phyloP scores from a whole-genome alignment of 2,797 vertebrate species.

The Prunella strophiata region DNA sequence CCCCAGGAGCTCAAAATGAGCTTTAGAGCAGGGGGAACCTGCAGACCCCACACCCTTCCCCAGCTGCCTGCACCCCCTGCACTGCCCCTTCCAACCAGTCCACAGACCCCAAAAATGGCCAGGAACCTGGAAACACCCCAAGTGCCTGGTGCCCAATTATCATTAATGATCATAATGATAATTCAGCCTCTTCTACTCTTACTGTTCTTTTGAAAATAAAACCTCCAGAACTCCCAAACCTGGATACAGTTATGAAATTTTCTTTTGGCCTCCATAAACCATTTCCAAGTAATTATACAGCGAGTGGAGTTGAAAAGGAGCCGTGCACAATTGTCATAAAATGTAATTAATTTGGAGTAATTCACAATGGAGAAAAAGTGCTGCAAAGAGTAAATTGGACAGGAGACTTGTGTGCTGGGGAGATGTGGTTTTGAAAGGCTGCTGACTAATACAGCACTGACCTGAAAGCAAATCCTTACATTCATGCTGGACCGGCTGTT shows the following conservation, averaged over 20 bases:
- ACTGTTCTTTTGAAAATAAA: not conserved
- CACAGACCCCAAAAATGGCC: not conserved
- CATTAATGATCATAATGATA: not conserved
- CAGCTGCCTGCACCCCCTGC: not conserved
- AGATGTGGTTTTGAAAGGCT: constrained; percentile 77
- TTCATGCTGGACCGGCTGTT: constrained; percentile 86
- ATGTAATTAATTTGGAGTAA: constrained; percentile 71
- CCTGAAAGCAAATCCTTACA: constrained; percentile 86
- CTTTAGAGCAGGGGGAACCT: not conserved
- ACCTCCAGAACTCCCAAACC: not conserved
- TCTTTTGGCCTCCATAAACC: not conserved
- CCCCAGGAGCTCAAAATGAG: not conserved
- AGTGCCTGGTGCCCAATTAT: not conserved
- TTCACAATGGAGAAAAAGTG: constrained; percentile 66
- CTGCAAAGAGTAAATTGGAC: constrained; percentile 62
- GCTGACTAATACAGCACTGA: constrained; percentile 79
- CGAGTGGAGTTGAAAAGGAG: constrained; percentile 40
- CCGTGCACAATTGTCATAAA: constrained; percentile 41
- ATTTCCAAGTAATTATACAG: constrained; percentile 46
- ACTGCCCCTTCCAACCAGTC: not conserved
- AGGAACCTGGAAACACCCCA: not conserved
- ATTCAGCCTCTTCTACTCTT: not conserved
- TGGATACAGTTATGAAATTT: constrained; percentile 19
- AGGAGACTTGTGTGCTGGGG: constrained; percentile 58
- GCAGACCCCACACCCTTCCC: not conserved